Base-by-base conservation (phyloP, 2,888 invertebrate genomes). In the Penaeus monodon region DNA sequence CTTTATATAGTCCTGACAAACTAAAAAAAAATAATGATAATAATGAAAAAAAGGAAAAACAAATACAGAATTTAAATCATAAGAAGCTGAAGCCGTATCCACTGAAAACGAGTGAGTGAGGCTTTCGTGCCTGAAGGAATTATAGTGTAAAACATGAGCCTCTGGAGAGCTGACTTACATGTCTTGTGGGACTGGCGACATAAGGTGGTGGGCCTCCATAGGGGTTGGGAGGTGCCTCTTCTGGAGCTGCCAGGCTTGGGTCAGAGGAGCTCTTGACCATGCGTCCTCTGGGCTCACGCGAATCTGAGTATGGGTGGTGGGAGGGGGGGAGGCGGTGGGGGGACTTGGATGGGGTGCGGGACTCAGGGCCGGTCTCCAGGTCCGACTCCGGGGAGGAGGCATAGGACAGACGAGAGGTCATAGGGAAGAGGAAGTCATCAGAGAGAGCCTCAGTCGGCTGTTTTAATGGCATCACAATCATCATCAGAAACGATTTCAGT, bases 401-500 rank as follows among this genome's bases (percentile, higher is more conserved):
- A 93, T 98, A 98, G 92, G 98, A 98, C 91, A 98, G 94, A 92
- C 98, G 96, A 92, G 97, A 96, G 91, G 97, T 97, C 98, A 98
- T 98, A 92, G 98, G 98, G 95, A 99, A 99, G 92, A 99, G 95
- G 95, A 98, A 98, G 95, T 99, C 98, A 93, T 99, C 99, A 92
- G 98, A 97, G 93, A 98, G 94, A 93, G 97, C 97, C 94, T 98
- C 98, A 93, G 97, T 97, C 92, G 98, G 97, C 98, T 98, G 94
- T 92, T 93, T 82, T 90, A 79, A 81, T 63, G 24, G 33, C 22
- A 57, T 77, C 57, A 49, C n/a, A 27, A 63, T 20, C 70, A 70
- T 17, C 12, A 33, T 70, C 57, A 57, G 57, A 57, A 63, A 77
- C 10, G 20, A 77, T n/a, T 77, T 57, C 77, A 77, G 44, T 77